phyloP scores from a whole-genome alignment of 2,888 invertebrate species.

The Scelioninae gen. 2 region DNA sequence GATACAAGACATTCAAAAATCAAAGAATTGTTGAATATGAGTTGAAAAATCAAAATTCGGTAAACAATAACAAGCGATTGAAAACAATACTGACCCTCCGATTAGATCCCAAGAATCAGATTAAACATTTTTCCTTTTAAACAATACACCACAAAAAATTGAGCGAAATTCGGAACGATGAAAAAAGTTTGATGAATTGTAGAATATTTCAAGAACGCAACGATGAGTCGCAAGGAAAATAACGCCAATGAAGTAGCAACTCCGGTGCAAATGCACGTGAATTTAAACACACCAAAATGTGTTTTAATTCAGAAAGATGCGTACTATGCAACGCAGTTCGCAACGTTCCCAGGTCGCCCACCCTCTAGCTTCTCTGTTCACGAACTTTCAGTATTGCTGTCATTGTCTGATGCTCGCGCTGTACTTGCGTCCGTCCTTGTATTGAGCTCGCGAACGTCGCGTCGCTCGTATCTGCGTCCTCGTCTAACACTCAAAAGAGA shows the following conservation, averaged over 20 bases:
- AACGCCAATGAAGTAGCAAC: not conserved
- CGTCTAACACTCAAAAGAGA: constrained; percentile 11
- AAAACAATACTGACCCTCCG: too few species aligned
- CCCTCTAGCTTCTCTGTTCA: constrained; percentile 49
- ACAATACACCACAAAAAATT: too few species aligned
- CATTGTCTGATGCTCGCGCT: constrained; percentile 19
- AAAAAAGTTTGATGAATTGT: too few species aligned
- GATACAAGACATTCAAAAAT: too few species aligned
- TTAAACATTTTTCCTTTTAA: too few species aligned
- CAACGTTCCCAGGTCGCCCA: constrained; percentile 58
- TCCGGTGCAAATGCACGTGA: not conserved
- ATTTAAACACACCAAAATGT: not conserved
- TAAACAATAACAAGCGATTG: too few species aligned
- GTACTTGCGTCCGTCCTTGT: constrained; percentile 15
- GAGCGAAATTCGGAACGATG: too few species aligned
- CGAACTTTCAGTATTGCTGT: constrained; percentile 46
- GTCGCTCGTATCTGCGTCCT: constrained; percentile 33
- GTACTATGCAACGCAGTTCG: constrained; percentile 49
- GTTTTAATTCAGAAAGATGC: not conserved
- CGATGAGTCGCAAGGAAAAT: not conserved
- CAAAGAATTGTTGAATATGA: too few species aligned
- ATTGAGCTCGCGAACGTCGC: constrained; percentile 29
- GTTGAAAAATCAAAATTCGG: too few species aligned
- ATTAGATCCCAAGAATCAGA: too few species aligned
- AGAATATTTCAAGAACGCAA: not conserved